Conservation (phyloP, 2,113 vertebrate species). For the Pluvianellus socialis region DNA sequence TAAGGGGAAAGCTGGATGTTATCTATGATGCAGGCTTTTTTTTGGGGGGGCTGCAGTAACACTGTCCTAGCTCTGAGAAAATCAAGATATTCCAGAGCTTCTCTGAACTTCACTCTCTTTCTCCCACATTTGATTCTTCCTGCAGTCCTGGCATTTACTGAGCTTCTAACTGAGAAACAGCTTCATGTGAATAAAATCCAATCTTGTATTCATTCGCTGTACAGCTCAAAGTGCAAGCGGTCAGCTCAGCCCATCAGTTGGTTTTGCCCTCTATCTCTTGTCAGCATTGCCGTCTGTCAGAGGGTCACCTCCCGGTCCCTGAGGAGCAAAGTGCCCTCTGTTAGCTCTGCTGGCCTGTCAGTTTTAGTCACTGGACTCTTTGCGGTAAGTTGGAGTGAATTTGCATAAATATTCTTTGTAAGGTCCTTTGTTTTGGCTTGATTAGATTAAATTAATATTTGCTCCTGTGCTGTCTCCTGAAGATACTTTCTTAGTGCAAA, state of each 20-base stretch:
- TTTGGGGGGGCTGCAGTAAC: too few relatives aligned
- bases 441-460: background rate
- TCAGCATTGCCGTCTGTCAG: background rate
- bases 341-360: slow-evolving; percentile 17
- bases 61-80: background rate
- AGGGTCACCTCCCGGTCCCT: background rate
- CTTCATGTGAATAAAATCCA: background rate
- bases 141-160: background rate
- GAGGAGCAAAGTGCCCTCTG: background rate
- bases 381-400: background rate
- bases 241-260: background rate
- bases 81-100: background rate
- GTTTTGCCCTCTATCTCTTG: background rate
- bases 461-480: background rate
- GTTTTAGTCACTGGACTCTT: background rate
- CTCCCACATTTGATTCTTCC: background rate
- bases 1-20: background rate
- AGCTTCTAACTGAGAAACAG: background rate
- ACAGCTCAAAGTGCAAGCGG: background rate
- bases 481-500: background rate
- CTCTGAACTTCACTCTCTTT: background rate
- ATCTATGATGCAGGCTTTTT: background rate
- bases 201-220: background rate
- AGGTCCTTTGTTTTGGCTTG: background rate
- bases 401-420: background rate